Evolutionary conservation across 2,888 invertebrate species (phyloP).

Genomic region (Tricholauxania praeusta): DNA sequence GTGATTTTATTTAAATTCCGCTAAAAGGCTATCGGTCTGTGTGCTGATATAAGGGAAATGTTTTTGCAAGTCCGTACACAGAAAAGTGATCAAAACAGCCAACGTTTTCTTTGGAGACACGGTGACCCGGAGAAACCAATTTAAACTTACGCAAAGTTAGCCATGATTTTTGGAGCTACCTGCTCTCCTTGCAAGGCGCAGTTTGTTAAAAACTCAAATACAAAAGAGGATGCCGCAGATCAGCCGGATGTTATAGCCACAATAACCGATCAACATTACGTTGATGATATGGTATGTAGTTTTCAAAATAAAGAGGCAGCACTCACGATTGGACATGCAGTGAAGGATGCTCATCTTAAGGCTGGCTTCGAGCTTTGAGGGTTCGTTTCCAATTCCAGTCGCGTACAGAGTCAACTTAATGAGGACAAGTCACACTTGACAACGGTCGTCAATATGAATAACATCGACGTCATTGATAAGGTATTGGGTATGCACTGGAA

Average conservation of each 20-base stretch:
- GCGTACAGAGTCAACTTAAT: no score
- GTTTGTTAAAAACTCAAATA: conserved; percentile 24
- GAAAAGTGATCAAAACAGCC: not conserved
- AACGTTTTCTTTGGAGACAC: conserved; percentile 8
- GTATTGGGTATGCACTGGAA: not conserved
- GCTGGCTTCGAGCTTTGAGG: no score
- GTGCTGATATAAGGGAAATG: conserved; percentile 5
- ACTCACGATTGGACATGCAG: no score
- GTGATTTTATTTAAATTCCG: conserved; percentile 5
- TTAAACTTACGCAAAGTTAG: conserved; percentile 4
- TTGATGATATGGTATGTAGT: no score
- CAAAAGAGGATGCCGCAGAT: conserved; percentile 2
- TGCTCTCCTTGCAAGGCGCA: no score
- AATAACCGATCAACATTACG: not conserved
- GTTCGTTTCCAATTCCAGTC: no score
- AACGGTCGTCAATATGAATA: not conserved
- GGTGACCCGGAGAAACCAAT: not conserved
- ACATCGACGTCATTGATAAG: no score
- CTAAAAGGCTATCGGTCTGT: not conserved
- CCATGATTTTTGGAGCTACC: conserved; percentile 11
- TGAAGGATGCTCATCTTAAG: not conserved
- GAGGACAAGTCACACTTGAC: not conserved
- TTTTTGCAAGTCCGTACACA: not conserved
- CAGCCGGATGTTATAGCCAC: conserved; percentile 2
- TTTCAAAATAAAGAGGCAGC: no score